Evolutionary conservation across 2,113 vertebrate species (phyloP).

Genomic region (Puffinus mauretanicus): DNA sequence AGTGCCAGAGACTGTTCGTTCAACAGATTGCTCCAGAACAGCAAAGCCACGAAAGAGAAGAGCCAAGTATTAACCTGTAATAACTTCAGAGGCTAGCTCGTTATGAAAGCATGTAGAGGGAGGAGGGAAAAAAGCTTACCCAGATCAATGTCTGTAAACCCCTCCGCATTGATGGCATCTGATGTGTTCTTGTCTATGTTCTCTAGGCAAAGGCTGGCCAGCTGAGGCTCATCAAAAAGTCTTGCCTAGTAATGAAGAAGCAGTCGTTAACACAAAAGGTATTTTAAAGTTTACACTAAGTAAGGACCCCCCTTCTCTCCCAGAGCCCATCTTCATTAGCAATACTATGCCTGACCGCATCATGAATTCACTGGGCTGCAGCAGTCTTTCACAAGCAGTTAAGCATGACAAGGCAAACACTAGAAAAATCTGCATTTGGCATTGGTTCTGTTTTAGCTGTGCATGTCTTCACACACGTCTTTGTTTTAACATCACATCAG

Average conservation of each 20-base stretch:
- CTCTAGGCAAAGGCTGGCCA: conserved; percentile 94
- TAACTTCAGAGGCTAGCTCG: not conserved
- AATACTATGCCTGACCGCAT: not conserved
- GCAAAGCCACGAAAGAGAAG: not conserved
- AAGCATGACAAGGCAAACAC: conserved; percentile 8
- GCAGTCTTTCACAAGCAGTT: not conserved
- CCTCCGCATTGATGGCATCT: conserved; percentile 91
- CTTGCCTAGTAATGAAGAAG: conserved; percentile 77
- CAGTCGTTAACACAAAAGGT: not conserved
- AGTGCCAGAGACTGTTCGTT: not conserved
- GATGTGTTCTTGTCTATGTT: conserved; percentile 97
- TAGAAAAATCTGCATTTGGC: not conserved
- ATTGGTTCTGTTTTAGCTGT: not conserved
- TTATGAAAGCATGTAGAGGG: not conserved
- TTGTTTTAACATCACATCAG: not conserved
- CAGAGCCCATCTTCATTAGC: not conserved
- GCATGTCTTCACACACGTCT: conserved; percentile 17
- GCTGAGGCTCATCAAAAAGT: conserved; percentile 94
- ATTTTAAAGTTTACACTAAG: not conserved
- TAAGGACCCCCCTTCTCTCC: not conserved
- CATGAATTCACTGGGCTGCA: not conserved
- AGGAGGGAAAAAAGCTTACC: conserved; percentile 69
- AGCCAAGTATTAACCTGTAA: not conserved
- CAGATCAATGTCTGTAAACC: conserved; percentile 94
- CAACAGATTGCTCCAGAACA: not conserved